phyloP scores from a whole-genome alignment of 2,113 vertebrate genomes.

The Larimichthys polyactis region DNA sequence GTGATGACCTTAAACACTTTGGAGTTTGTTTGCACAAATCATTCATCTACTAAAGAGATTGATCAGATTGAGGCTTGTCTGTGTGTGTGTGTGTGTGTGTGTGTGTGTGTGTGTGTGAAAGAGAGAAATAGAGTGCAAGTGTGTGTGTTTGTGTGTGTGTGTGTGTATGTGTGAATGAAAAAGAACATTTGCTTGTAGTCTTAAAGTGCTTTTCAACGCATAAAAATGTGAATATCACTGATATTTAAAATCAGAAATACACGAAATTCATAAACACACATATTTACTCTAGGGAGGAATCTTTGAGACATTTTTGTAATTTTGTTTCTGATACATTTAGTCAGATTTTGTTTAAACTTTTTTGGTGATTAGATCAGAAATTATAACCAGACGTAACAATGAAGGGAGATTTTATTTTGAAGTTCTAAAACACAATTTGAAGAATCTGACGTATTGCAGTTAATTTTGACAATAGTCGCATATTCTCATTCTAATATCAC shows the following conservation, averaged over 20 bases:
- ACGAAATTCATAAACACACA: not conserved
- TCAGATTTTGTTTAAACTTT: not conserved
- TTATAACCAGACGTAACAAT: not conserved
- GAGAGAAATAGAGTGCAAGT: not conserved
- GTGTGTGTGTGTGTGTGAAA: constrained; percentile 4
- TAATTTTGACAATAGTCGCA: not conserved
- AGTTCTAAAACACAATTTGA: not conserved
- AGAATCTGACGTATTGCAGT: not conserved
- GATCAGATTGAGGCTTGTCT: constrained; percentile 27
- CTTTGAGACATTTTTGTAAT: not conserved
- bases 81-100: not conserved
- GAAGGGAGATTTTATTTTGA: not conserved
- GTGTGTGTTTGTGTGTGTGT: not conserved
- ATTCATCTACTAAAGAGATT: constrained; percentile 54
- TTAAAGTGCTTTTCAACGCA: not conserved
- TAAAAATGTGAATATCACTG: not conserved
- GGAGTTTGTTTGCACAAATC: constrained; percentile 74
- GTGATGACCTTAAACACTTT: constrained; percentile 76
- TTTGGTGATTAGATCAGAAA: not conserved
- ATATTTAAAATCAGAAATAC: not conserved
- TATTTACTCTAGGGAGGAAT: not conserved
- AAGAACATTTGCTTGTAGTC: not conserved
- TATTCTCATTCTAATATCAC: not conserved
- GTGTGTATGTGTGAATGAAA: not conserved
- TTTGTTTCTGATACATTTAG: not conserved